Evolutionary conservation across 2,797 vertebrate genomes (phyloP), one percentile per base, ranked within the genome.

Genomic region (Natrix natrix): DNA sequence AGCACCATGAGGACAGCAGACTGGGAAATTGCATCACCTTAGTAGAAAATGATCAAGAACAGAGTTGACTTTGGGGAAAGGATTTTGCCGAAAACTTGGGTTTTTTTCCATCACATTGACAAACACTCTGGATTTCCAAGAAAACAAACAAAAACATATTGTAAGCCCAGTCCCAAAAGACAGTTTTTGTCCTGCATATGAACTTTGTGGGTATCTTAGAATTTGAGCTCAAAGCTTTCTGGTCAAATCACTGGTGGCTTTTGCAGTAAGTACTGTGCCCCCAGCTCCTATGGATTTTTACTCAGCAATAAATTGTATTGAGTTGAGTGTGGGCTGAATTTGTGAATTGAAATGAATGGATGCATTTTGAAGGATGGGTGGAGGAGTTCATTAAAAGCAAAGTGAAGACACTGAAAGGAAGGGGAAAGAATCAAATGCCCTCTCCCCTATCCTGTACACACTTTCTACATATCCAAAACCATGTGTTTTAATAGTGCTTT

Each of bases 1-100:
- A 97, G 93, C 95, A 95, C 92, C 92, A 95, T 89, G 94, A 91
- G 94, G 78, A 95, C 54, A 95, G 93, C 92, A 93, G 86, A 91
- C 95, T 88, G 95, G 95, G 96, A 96, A 95, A 95, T 6, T 92
- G 94, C 86, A 66, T 89, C 78, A 94, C 88, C 94, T 93, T 91
- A 26, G 89, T 91, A 69, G 94, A 96, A 96, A 96, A 94, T 56
- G 92, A 88, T 95, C 92, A 94, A 94, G 94, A 93, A 88, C 61
- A 0, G 0, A 96, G 86, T 94, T 97, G 93, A 91, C 93, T 94
- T 94, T 96, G 28, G 91, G 86, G 92, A 95, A 90, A 89, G 93
- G 92, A 93, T 90, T 12, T 17, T 91, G 91, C 90, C 92, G 69
- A 88, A 87, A 94, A 94, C 94, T 43, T 83, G 74, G 66, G 1